Evolutionary conservation across 30 jellyfish, hydroid and myxozoan species (phyloP), one percentile per base, ranked within the genome.

Genomic region (Cassiopea xamachana): DNA sequence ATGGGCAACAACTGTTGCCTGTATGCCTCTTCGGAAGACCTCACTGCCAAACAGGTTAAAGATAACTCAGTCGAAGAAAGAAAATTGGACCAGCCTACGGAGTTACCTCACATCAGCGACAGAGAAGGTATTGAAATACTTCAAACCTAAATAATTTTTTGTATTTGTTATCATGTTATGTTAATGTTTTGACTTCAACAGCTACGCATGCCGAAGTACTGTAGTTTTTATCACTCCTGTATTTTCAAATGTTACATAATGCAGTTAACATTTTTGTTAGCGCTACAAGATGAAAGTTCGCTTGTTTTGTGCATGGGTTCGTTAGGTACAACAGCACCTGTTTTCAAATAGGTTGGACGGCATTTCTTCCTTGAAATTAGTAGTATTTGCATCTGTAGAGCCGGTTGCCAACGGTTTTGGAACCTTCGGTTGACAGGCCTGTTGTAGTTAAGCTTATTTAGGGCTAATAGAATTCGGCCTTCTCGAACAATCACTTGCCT

Each of bases 1-100:
- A 94, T 94, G 98, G 98, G 98, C 71, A 94, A 94, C 92, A 89
- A 84, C 87, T 94, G 98, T 77, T 94, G 98, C 61, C 43, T 83
- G 51, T 95, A 94, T 89, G 92, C 97, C 39, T 94, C 98, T 60
- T 83, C 96, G 39, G 98, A 94, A 71, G 93, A 80, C 69, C 80
- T 91, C 76, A 79, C 64, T 62, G 91, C 96, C 46, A 93, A 93
- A 73, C 91, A 88, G 16, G 73, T 61, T 67, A 82, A 73, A 46
- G 98, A 93, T 27, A 81, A 76, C 45, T 67, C 75, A 64, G 75
- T 88, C 6, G 93, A 89, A 67, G 95, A 89, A 48, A 81, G 92
- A 15, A 84, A 89, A 61, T 18, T 89, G 47, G 55, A 48, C 48
- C 96, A 94, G 19, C 90, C 88, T 5, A 76, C 94, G 1, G 98